These are phyloP conservation scores for Napeogenes sylphis DNA, from an alignment of 2,888 invertebrate species.

Conservation along the genomic window DNA sequence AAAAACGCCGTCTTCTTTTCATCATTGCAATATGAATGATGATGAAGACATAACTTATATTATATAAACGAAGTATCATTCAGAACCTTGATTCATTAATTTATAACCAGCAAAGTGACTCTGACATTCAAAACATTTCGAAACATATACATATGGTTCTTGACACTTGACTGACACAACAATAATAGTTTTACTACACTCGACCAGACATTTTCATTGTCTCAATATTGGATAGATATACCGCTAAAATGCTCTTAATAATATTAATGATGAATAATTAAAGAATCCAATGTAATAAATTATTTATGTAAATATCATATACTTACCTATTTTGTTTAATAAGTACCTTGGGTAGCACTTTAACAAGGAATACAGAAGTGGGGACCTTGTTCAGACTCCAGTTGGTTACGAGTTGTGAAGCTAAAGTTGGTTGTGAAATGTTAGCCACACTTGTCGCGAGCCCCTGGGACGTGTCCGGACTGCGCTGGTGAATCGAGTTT, in stretches of 20 bases:
- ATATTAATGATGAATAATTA: too few relatives aligned
- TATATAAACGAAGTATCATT: too few relatives aligned
- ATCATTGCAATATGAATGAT: too few relatives aligned
- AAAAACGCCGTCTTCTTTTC: too few relatives aligned
- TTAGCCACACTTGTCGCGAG: constrained; percentile 19
- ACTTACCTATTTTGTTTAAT: too few relatives aligned
- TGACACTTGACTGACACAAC: constrained; percentile 1
- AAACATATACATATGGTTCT: not conserved
- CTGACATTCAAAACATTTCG: not conserved
- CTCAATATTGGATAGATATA: too few relatives aligned
- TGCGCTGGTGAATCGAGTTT: constrained; percentile 8
- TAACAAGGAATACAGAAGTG: constrained; percentile 9
- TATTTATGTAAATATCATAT: not conserved
- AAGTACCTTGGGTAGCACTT: not conserved
- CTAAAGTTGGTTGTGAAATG: constrained; percentile 24
- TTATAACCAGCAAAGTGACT: not conserved
- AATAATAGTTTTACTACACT: not conserved
- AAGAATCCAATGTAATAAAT: too few relatives aligned
- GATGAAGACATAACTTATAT: too few relatives aligned
- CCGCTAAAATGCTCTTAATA: too few relatives aligned
- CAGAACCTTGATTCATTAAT: not conserved
- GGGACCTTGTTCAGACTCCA: constrained; percentile 17
- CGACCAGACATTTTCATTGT: not conserved
- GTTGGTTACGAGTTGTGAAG: constrained; percentile 20
- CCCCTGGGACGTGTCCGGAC: constrained; percentile 14